phyloP scores from a whole-genome alignment of 2,797 vertebrate genomes.

The Crenuchus spilurus region DNA sequence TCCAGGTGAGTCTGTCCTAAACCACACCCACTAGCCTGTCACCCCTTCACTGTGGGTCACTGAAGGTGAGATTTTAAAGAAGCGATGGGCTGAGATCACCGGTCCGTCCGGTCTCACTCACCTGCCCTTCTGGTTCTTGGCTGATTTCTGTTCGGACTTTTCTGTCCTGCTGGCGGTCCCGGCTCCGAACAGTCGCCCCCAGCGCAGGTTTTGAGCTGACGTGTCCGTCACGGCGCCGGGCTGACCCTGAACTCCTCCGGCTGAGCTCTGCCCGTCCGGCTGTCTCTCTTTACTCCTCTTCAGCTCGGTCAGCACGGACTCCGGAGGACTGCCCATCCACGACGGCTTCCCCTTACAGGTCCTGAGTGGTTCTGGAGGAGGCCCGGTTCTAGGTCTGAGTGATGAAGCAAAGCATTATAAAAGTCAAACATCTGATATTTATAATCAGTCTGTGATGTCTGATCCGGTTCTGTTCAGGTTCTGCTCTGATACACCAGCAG shows the following conservation, averaged over 20 bases:
- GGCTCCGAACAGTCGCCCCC: slow-evolving; percentile 91
- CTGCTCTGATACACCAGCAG: no score
- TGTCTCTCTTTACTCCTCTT: slow-evolving; percentile 81
- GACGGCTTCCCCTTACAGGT: slow-evolving; percentile 76
- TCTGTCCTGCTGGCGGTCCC: slow-evolving; percentile 73
- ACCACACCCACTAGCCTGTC: no score
- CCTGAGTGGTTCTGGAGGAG: slow-evolving; percentile 48
- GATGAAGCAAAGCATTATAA: no score
- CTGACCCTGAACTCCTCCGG: slow-evolving; percentile 13
- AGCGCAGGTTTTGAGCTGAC: slow-evolving; percentile 77
- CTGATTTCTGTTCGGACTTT: slow-evolving; percentile 71
- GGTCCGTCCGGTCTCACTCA: slow-evolving; percentile 3
- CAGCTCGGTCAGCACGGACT: slow-evolving; percentile 85
- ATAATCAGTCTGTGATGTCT: no score
- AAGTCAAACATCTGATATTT: no score
- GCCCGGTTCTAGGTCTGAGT: not conserved
- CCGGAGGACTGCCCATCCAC: slow-evolving; percentile 97
- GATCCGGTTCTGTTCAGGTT: no score
- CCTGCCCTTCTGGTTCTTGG: slow-evolving; percentile 61
- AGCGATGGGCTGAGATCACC: no score
- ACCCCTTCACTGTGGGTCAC: no score
- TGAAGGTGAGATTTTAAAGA: no score
- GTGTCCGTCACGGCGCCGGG: slow-evolving; percentile 54
- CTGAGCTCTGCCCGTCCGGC: slow-evolving; percentile 20
- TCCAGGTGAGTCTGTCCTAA: no score